These are phyloP conservation scores for Channa striata DNA, from an alignment of 2,797 vertebrate genomes.

Conservation along the genomic window DNA sequence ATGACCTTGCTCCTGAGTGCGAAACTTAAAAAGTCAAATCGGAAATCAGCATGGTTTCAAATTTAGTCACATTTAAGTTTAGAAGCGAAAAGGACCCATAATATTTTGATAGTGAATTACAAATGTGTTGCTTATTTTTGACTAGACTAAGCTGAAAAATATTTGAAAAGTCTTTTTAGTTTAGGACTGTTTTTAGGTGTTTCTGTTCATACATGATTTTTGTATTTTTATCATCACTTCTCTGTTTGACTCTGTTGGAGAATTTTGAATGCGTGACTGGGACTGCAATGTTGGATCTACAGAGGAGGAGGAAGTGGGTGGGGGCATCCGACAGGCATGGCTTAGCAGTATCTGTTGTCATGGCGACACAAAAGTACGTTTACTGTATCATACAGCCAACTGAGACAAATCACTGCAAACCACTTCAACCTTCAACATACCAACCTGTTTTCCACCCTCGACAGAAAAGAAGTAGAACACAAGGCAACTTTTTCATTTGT, in stretches of 20 bases:
- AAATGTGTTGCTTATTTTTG: background rate
- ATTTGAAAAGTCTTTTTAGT: background rate
- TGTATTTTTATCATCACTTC: conserved; percentile 5
- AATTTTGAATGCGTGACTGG: conserved; percentile 27
- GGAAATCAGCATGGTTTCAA: background rate
- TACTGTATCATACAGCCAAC: conserved; percentile 23
- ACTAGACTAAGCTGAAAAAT: background rate
- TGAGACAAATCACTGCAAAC: conserved; percentile 34
- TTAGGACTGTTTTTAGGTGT: background rate
- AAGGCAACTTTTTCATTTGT: too few relatives aligned
- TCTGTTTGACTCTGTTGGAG: conserved; percentile 3
- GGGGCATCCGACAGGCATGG: conserved; percentile 53
- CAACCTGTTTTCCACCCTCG: conserved; percentile 1
- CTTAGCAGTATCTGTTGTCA: conserved; percentile 74
- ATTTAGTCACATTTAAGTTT: background rate
- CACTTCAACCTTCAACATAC: conserved; percentile 15
- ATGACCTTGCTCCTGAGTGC: too few relatives aligned
- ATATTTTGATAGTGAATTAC: background rate
- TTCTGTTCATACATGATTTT: conserved; percentile 1
- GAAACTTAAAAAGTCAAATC: too few relatives aligned
- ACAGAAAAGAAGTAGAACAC: too few relatives aligned
- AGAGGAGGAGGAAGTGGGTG: conserved; percentile 36
- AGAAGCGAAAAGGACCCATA: background rate
- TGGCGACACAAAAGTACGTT: conserved; percentile 63
- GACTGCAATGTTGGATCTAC: conserved; percentile 12